phyloP scores from a whole-genome alignment of 30 jellyfish, hydroid and myxozoan species.

The Kudoa iwatai region DNA sequence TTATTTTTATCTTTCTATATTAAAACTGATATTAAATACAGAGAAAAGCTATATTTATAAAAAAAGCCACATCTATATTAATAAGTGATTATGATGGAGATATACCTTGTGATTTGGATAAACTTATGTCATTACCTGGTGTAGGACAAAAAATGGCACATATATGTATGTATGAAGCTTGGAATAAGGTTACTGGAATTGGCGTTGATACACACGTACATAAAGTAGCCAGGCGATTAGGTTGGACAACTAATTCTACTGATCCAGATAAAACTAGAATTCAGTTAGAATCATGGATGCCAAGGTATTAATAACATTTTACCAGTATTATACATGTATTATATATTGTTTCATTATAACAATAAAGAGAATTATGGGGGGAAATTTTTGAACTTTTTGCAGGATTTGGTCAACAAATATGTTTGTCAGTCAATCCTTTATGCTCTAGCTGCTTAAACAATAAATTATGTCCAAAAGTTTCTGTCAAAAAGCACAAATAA shows the following conservation, averaged over 20 bases:
- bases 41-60: constrained; percentile 24
- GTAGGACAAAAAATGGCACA: constrained; percentile 94
- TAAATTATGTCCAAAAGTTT: constrained; percentile 20
- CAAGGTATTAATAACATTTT: constrained; percentile 13
- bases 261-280: constrained; percentile 58
- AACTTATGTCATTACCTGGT: constrained; percentile 52
- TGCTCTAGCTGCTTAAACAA: constrained; percentile 21
- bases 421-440: constrained; percentile 49
- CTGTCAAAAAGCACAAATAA: too few relatives aligned
- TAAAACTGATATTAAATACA: constrained; percentile 1
- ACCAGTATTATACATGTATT: too few relatives aligned
- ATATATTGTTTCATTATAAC: too few relatives aligned
- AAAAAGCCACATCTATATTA: constrained; percentile 22
- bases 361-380: constrained; percentile 59
- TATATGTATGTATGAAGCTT: constrained; percentile 68
- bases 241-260: constrained; percentile 32
- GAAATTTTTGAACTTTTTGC: constrained; percentile 18
- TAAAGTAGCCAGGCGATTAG: constrained; percentile 27
- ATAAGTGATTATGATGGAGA: constrained; percentile 15
- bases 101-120: constrained; percentile 35
- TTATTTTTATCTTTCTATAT: too few relatives aligned
- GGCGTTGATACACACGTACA: constrained; percentile 96
- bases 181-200: constrained; percentile 47
- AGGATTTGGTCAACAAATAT: constrained; percentile 78
- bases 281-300: constrained; percentile 52